Conservation (phyloP, 2,888 invertebrate species). For the Chesias legatella region DNA sequence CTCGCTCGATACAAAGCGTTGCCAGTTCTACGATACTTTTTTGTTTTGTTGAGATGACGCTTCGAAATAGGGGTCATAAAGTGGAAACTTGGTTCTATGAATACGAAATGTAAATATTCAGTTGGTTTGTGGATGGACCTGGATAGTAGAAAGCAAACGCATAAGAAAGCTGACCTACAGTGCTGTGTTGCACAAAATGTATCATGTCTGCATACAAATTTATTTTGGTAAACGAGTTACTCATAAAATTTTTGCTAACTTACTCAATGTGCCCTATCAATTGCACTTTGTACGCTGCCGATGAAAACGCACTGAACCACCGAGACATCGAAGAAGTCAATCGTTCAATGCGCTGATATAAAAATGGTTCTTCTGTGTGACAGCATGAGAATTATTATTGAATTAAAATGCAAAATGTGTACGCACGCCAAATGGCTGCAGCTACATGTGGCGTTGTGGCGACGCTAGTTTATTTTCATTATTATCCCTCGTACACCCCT, state of each 20-base stretch:
- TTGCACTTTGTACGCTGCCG: too few relatives aligned
- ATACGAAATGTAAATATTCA: conserved; percentile 39
- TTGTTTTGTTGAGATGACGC: conserved; percentile 68
- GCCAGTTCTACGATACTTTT: conserved; percentile 61
- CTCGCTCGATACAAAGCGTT: conserved; percentile 51
- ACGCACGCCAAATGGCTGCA: conserved; percentile 33
- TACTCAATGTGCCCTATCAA: too few relatives aligned
- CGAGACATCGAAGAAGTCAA: too few relatives aligned
- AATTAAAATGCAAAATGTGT: conserved; percentile 21
- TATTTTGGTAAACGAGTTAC: too few relatives aligned
- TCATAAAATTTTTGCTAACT: too few relatives aligned
- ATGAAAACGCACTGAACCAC: too few relatives aligned
- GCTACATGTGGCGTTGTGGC: conserved; percentile 53
- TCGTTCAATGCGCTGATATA: too few relatives aligned
- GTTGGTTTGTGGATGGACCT: conserved; percentile 5
- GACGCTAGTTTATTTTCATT: conserved; percentile 40
- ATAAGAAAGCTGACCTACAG: too few relatives aligned
- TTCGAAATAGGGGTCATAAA: conserved; percentile 71
- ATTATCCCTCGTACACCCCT: conserved; percentile 45
- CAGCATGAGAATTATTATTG: conserved; percentile 26
- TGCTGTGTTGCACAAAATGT: too few relatives aligned
- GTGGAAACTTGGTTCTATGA: conserved; percentile 59
- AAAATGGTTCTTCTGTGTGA: too few relatives aligned
- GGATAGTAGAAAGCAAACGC: conserved; percentile 1
- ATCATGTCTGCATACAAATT: too few relatives aligned